These are phyloP conservation scores for Leptopilina drosophilae DNA, from an alignment of 2,888 invertebrate genomes.

Conservation along the genomic window DNA sequence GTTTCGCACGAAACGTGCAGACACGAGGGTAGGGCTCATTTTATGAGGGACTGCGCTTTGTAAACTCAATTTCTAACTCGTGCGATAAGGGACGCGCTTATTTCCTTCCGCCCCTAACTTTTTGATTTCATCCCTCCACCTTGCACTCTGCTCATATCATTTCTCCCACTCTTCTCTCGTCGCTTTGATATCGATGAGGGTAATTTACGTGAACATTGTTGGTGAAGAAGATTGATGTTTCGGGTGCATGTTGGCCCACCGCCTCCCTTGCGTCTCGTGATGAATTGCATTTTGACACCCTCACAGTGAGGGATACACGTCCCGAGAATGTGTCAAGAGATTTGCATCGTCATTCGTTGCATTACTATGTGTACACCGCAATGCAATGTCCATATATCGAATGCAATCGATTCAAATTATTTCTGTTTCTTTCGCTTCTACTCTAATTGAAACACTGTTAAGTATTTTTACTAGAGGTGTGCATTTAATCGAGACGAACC, in stretches of 20 bases:
- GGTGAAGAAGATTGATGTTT: conserved; percentile 75
- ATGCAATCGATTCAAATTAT: conserved; percentile 45
- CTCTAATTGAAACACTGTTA: too few relatives aligned
- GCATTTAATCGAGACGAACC: too few relatives aligned
- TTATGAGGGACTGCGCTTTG: conserved; percentile 60
- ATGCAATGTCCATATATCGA: conserved; percentile 50
- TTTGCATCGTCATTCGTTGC: conserved; percentile 62
- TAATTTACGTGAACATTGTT: conserved; percentile 75
- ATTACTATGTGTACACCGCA: conserved; percentile 46
- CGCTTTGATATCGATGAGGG: conserved; percentile 75
- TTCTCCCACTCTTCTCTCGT: conserved; percentile 59
- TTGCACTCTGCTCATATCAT: conserved; percentile 54
- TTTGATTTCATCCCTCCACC: conserved; percentile 49
- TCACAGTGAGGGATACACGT: conserved; percentile 49
- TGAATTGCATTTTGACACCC: conserved; percentile 72
- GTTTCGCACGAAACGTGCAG: conserved; percentile 38
- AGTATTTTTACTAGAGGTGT: too few relatives aligned
- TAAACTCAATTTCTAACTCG: conserved; percentile 69
- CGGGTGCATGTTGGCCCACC: conserved; percentile 65
- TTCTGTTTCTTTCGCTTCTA: background rate
- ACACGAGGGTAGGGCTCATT: conserved; percentile 51
- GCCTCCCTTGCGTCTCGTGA: conserved; percentile 58
- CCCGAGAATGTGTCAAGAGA: conserved; percentile 34
- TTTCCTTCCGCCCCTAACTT: conserved; percentile 49
- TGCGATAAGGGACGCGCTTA: conserved; percentile 63